phyloP scores from a whole-genome alignment of 2,113 vertebrate species.

The Scytalopus superciliaris region DNA sequence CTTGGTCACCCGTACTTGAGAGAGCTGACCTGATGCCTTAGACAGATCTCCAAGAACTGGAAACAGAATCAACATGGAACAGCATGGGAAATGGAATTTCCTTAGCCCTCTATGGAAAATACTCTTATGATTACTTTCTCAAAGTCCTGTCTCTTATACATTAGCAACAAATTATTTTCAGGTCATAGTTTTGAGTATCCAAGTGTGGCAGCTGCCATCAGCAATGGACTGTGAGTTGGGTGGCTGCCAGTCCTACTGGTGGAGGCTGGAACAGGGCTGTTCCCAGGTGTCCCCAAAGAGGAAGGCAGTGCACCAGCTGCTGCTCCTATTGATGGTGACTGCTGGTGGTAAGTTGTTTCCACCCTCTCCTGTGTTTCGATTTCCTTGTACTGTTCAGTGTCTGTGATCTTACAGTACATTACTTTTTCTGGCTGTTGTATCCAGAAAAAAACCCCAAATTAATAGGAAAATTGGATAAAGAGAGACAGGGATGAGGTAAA shows the following conservation, averaged over 20 bases:
- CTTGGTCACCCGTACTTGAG: neutral
- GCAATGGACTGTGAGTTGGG: neutral
- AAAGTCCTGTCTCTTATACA: neutral
- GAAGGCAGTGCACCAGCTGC: neutral
- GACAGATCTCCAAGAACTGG: neutral
- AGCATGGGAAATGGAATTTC: neutral
- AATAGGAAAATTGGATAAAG: neutral
- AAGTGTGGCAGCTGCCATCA: neutral
- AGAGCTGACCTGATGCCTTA: neutral
- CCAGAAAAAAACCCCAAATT: neutral
- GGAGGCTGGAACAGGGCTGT: neutral
- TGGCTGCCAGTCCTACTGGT: neutral
- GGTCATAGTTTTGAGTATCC: neutral
- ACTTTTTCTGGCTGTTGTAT: neutral
- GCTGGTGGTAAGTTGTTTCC: fast-evolving
- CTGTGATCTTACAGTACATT: neutral
- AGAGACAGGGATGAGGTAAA: neutral
- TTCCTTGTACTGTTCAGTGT: neutral
- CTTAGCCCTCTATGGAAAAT: neutral
- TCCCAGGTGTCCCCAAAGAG: neutral
- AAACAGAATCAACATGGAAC: neutral
- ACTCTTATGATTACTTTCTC: neutral
- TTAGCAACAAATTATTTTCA: neutral
- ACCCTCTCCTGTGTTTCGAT: neutral
- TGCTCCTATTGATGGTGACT: fast-evolving